Percentiles rank a stretch among this genome's conserved stretches.
phyloP scores from a whole-genome alignment of 2,797 vertebrate species.

The Cichlasoma orientale region DNA sequence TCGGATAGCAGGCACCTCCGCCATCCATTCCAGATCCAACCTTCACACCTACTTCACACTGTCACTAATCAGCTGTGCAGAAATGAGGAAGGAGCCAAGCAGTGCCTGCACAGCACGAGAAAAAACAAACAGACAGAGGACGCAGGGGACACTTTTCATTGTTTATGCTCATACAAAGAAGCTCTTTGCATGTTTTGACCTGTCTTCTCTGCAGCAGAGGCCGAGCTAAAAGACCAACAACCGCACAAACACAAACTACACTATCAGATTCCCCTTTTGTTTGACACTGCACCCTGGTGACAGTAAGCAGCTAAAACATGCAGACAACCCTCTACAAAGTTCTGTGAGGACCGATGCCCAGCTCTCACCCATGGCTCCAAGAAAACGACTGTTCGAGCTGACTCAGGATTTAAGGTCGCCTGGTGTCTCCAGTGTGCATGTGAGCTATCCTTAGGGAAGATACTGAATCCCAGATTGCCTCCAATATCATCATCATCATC shows the following conservation, averaged over 20 bases:
- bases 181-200: neutral
- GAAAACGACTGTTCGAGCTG: neutral
- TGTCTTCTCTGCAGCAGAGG: accelerated
- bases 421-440: accelerated
- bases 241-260: neutral
- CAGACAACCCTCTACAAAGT: neutral
- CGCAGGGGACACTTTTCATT: neutral
- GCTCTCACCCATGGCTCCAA: too few relatives aligned
- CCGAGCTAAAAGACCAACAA: neutral
- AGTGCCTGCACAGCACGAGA: neutral
- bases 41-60: neutral
- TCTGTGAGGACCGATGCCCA: too few relatives aligned
- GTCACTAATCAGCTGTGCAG: neutral
- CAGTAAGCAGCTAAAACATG: accelerated
- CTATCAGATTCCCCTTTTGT: accelerated
- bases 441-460: too few relatives aligned
- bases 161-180: neutral
- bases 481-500: too few relatives aligned
- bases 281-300: neutral
- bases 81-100: neutral
- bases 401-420: accelerated
- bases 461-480: neutral
- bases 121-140: neutral
- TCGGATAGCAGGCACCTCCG: neutral
- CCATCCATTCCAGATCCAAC: neutral